A percentile compares a stretch with the other conserved stretches of the same genome.
Conservation (phyloP, 1,140 invertebrate genomes). For the Chrysopa pallens region DNA sequence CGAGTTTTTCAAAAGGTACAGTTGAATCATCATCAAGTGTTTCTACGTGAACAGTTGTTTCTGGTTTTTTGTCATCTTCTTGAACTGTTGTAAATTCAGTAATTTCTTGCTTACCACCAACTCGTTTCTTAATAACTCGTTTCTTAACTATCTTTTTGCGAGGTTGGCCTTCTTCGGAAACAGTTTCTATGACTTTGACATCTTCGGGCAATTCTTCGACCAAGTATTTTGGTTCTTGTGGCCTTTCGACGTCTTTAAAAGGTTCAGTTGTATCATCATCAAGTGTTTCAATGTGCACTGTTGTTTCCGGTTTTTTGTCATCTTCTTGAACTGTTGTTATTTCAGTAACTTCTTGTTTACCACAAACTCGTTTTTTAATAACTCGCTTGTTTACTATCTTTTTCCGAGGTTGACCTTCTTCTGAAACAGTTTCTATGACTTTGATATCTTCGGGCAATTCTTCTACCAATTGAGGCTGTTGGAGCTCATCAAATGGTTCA, state of each 20-base stretch:
- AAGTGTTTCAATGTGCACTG: constrained; percentile 1
- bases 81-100: constrained; percentile 7
- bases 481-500: too few species aligned
- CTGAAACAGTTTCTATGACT: too few species aligned
- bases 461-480: too few species aligned
- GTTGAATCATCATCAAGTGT: constrained; percentile 2
- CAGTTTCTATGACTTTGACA: constrained; percentile 10
- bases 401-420: too few species aligned
- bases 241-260: constrained; percentile 4
- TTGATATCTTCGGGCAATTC: too few species aligned
- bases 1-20: neutral
- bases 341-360: too few species aligned
- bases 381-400: too few species aligned
- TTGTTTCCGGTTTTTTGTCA: too few species aligned
- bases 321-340: too few species aligned
- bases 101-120: constrained; percentile 9
- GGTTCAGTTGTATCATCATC: too few species aligned
- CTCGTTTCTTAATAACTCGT: constrained; percentile 11
- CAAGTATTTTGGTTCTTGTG: neutral
- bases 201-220: constrained; percentile 10
- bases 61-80: constrained; percentile 9
- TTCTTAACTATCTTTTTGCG: constrained; percentile 8
- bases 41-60: constrained; percentile 9
- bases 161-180: constrained; percentile 7
- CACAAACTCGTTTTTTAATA: too few species aligned